Base-by-base conservation (phyloP, 1,140 invertebrate species). In the Periplaneta americana region DNA sequence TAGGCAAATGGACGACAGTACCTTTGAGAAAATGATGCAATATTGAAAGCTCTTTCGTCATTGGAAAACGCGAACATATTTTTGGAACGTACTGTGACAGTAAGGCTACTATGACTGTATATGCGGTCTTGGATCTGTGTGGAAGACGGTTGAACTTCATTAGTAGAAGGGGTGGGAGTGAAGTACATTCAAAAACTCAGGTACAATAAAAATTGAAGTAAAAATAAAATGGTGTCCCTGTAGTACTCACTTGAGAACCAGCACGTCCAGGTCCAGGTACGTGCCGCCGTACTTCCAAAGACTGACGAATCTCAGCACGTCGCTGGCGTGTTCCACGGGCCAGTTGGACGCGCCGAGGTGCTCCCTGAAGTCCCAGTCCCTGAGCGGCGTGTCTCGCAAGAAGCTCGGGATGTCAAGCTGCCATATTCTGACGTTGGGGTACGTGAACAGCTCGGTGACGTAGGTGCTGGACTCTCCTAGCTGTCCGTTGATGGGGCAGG, bases 211-310 rank as follows among this genome's bases (percentile, higher is more conserved):
- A n/a, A n/a, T n/a, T n/a, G n/a, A n/a, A n/a, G n/a, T n/a, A n/a
- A n/a, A n/a, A n/a, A n/a, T n/a, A n/a, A 39, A 39, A 11, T 39
- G 37, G 37, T 17, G 18, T 66, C 1, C 10, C 22, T 28, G 13
- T 0, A n/a, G n/a, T 66, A 66, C 48, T 66, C 48, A 66, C 48
- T 66, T 66, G 8, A 0, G n/a, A 1, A 66, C 10, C n/a, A 96
- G 91, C 1, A 95, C 91, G 85, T 96, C 95, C 81, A 95, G 86
- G 83, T 96, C 95, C 74, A 96, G 85, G 86, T 95, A 96, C 66
- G 94, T 92, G 1, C 95, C 95, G 35, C 94, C 94, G 81, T 91
- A 95, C 85, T 94, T 95, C 90, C 92, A 95, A 0, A 96, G 86
- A 0, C 93, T 93, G 15, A 95, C 84, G 83, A 92, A 95, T 82